Evolutionary conservation across 30 jellyfish, hydroid and myxozoan genomes (phyloP), one percentile per base, ranked within the genome.

Genomic region (Cassiopea andromeda): DNA sequence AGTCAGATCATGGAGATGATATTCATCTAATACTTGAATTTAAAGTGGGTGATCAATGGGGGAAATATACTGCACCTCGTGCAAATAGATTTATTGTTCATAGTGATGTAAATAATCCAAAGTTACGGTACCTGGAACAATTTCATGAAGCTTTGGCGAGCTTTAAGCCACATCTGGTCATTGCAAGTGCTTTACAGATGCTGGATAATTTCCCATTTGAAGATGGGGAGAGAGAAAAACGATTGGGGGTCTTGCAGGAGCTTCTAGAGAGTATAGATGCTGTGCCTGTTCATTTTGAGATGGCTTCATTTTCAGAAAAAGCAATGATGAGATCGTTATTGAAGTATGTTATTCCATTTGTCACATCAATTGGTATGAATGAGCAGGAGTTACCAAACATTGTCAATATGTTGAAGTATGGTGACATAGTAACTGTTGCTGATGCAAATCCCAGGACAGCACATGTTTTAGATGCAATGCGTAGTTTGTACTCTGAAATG

Each of bases 261-360:
- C 70, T 90, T 94, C 76, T 94, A 5, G 90, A 80, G 61, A 80
- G 81, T 71, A 46, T 80, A 15, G 87, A 95, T n/a, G 18, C 93
- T 1, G 84, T 68, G 44, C 96, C 83, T 8, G 75, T 73, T 44
- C 98, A 94, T 74, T 94, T 94, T 83, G 98, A 94, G 76, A 94
- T 94, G 98, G 98, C 98, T 27, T 94, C 98, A 49, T 94, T 94
- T 73, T 79, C 98, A 13, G 98, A 94, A 80, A 89, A 79, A 86
- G 97, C 88, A 19, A 94, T 94, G 98, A 94, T 94, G 97, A 77
- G 78, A 78, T 66, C 96, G 8, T 69, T 94, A 71, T 66, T 94
- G 60, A 85, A 81, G 67, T 72, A 94, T 85, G 97, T 94, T 54
- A 85, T 94, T 16, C 98, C 98, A 73, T 94, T 77, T 81, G 97